A percentile compares a stretch with the other conserved stretches of the same genome.
phyloP scores from a whole-genome alignment of 2,797 vertebrate genomes.

The Thamnophis elegans region DNA sequence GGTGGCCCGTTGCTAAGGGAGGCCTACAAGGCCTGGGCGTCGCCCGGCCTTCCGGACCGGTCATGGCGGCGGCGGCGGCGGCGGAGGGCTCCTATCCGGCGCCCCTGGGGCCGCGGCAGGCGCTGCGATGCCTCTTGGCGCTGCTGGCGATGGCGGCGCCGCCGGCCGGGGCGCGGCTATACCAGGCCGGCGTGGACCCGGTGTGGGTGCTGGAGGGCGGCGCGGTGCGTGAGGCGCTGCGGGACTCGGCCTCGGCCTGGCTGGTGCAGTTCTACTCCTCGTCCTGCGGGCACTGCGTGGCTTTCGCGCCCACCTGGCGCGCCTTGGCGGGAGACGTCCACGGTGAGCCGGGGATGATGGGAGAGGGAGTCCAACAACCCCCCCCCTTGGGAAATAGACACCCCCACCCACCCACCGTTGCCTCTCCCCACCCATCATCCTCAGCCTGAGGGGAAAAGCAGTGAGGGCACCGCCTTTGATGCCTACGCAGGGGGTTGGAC shows the following conservation, averaged over 20 bases:
- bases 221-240: conserved; percentile 72
- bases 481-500: too few species aligned
- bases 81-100: not conserved
- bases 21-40: not conserved
- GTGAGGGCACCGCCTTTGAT: not conserved
- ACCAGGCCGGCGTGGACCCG: conserved; percentile 79
- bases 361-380: not conserved
- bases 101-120: fast-evolving
- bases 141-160: not conserved
- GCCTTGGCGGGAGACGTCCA: conserved; percentile 84
- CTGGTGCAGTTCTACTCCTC: conserved; percentile 93
- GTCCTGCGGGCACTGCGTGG: conserved; percentile 93
- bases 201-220: conserved; percentile 80
- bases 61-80: not conserved
- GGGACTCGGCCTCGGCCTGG: conserved; percentile 87
- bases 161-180: conserved; percentile 65
- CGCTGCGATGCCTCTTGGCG: not conserved
- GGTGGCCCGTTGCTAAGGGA: conserved; percentile 15
- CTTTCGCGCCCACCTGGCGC: conserved; percentile 90
- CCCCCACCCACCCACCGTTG: not conserved
- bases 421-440: not conserved
- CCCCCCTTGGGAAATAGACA: not conserved
- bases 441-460: not conserved
- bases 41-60: not conserved
- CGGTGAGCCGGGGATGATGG: conserved; percentile 72